Percentiles rank a stretch among this genome's conserved stretches.
phyloP scores from a whole-genome alignment of 1,140 invertebrate species.

The Lucilia cuprina region DNA sequence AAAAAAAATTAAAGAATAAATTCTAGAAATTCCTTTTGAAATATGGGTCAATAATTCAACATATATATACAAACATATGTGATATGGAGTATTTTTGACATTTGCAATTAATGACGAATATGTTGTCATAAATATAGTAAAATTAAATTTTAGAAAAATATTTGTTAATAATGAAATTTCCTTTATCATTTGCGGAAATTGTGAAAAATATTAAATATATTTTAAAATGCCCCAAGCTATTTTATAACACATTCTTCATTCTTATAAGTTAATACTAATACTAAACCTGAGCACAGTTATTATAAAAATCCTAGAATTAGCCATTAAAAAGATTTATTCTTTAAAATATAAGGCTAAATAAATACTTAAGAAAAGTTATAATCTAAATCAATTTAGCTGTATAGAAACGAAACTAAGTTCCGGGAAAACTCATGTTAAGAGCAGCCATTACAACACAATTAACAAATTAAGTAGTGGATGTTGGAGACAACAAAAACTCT shows the following conservation, averaged over 20 bases:
- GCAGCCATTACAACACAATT: constrained; percentile 29
- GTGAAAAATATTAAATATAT: no score
- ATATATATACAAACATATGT: background rate
- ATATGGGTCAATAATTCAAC: constrained; percentile 16
- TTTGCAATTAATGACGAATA: background rate
- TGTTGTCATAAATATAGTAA: no score
- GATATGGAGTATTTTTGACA: background rate
- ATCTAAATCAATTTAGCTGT: background rate
- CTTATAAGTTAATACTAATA: no score
- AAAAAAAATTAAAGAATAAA: background rate
- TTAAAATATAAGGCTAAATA: no score
- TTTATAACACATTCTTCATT: no score
- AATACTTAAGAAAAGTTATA: background rate
- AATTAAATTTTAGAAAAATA: no score
- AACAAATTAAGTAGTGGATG: constrained; percentile 16
- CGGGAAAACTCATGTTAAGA: background rate
- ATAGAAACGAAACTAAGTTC: background rate
- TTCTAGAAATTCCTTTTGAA: background rate
- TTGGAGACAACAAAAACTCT: background rate
- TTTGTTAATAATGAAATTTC: no score
- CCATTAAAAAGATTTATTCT: no score
- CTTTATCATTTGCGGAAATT: no score
- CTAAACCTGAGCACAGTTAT: no score
- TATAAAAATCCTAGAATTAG: no score
- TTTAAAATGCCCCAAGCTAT: no score